Base-by-base conservation (phyloP, 2,888 invertebrate genomes). In the Hypena proboscidalis region DNA sequence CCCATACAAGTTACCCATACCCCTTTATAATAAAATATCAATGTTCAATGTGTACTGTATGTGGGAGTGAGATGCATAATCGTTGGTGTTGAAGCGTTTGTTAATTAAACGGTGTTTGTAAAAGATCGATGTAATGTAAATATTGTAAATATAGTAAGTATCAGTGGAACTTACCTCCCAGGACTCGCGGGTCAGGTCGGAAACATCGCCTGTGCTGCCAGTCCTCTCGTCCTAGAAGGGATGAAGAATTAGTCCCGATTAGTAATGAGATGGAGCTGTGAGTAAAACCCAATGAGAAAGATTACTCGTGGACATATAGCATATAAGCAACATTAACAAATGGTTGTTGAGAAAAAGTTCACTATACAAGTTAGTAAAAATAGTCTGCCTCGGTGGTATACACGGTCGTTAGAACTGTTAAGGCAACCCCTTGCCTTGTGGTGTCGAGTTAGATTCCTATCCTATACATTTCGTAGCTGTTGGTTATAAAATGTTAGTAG, bases 161-260 rank as follows among this genome's bases (percentile, higher is more conserved):
- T 25, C 20, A 20, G 10, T 19, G 45, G 27, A 22, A 92, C 96
- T 94, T 89, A 97, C 97, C 97, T 97, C 97, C 97, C 97, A 97
- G 52, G 97, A 97, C 83, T 97, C 97, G 76, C 96, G 94, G 38
- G 96, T 97, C 56, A 97, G 91, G 73, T 96, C 96, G 5, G 94
- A 92, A 21, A 96, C 94, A 78, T 96, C 96, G 42, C 94, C 95
- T 46, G 94, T 93, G 74, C 94, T 94, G 60, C 92, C 93, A 48
- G 92, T 92, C 38, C 94, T 92, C 51, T 92, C 90, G 58, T 90
- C 92, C 86, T 92, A 66, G 30, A 67, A 79, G 56, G 70, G 72
- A 61, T 33, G 33, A 4, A 37, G 33, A 15, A 37, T 52, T 47
- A 45, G 43, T 53, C n/a, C n/a, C n/a, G n/a, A 32, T 53, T 32